Percentiles rank a stretch among this genome's conserved stretches.
Conservation (phyloP, 1,140 invertebrate genomes). For the Habropoda laboriosa region DNA sequence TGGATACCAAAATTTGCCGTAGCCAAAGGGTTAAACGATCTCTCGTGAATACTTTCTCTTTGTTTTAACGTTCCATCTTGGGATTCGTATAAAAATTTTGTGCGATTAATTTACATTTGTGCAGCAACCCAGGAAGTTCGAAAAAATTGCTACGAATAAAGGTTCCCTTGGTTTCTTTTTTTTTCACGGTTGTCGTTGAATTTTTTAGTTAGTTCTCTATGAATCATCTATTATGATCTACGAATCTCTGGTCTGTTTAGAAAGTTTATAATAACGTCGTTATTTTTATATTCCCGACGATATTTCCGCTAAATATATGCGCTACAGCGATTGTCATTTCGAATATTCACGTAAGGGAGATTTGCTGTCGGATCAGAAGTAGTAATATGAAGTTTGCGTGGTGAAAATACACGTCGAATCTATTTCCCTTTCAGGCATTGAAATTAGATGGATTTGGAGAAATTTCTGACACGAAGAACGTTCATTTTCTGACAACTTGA, state of each 20-base stretch:
- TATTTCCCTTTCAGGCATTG: neutral
- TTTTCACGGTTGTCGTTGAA: neutral
- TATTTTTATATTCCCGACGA: neutral
- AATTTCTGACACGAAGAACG: neutral
- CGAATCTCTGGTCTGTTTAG: neutral
- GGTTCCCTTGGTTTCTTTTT: neutral
- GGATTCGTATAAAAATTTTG: conserved; percentile 23
- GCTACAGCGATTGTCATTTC: conserved; percentile 30
- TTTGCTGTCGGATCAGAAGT: neutral
- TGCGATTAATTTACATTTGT: conserved; percentile 52
- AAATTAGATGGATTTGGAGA: neutral
- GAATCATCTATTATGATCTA: neutral
- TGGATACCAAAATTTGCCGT: too few species aligned
- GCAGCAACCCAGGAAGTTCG: conserved; percentile 3
- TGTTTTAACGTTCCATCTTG: neutral
- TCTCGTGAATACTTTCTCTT: too few species aligned
- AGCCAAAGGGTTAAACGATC: too few species aligned
- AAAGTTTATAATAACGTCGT: neutral
- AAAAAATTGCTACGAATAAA: neutral
- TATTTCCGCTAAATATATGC: neutral
- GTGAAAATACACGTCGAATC: neutral
- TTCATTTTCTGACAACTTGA: neutral
- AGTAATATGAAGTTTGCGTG: neutral
- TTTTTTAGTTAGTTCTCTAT: neutral
- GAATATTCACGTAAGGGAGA: neutral